phyloP scores from a whole-genome alignment of 2,113 vertebrate species.

The Perccottus glenii region DNA sequence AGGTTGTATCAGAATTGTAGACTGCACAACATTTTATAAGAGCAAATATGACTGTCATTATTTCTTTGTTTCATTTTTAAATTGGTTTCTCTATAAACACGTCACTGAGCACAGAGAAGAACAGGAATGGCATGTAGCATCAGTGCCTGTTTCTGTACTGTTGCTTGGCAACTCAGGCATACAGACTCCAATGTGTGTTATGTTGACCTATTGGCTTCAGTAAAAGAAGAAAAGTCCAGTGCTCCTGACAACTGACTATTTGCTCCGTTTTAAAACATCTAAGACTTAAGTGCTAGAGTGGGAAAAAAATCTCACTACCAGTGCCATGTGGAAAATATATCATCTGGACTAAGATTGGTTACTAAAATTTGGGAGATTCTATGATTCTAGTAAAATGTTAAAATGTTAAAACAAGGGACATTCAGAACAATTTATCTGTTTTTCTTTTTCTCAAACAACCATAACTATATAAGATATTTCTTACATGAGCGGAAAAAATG shows the following conservation, averaged over 20 bases:
- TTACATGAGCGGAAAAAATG: no score
- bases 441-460: no score
- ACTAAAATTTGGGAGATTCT: no score
- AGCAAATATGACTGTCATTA: not conserved
- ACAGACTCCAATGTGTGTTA: constrained; percentile 37
- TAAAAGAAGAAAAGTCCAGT: constrained; percentile 28
- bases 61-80: constrained; percentile 10
- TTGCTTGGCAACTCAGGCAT: constrained; percentile 63
- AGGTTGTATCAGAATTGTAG: no score
- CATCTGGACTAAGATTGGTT: no score
- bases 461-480: no score
- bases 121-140: constrained; percentile 31
- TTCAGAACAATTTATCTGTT: no score
- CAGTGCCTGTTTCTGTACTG: constrained; percentile 46
- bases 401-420: no score
- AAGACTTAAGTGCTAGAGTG: not conserved
- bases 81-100: constrained; percentile 19
- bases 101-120: constrained; percentile 29
- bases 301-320: not conserved
- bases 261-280: not conserved
- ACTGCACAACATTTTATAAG: not conserved
- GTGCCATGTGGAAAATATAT: not conserved
- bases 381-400: no score
- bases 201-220: constrained; percentile 45
- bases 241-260: constrained; percentile 23